These are phyloP conservation scores for Epirrita christyi DNA, from an alignment of 2,888 invertebrate species.

Conservation along the genomic window DNA sequence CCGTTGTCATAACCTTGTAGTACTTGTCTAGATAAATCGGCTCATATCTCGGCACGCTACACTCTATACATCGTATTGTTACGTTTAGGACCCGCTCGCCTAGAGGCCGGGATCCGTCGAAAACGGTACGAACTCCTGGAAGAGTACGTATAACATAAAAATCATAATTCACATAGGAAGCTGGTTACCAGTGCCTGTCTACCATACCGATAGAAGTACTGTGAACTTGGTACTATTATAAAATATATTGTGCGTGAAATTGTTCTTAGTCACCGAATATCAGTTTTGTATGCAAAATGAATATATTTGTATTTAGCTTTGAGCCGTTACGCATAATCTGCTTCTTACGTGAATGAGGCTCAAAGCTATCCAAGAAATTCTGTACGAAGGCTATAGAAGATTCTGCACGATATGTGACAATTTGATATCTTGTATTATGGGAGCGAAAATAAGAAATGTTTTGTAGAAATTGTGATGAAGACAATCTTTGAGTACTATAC, in stretches of 20 bases:
- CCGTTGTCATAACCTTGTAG: conserved; percentile 86
- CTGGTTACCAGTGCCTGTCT: background rate
- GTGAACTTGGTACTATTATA: no score
- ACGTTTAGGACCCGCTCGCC: conserved; percentile 84
- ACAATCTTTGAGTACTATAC: background rate
- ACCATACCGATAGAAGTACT: no score
- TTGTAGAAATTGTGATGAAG: background rate
- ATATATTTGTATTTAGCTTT: no score
- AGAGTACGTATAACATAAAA: conserved; percentile 23
- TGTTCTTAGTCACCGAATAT: no score
- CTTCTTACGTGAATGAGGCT: background rate
- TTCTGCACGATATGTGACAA: background rate
- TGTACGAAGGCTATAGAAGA: background rate
- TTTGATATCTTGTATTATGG: conserved; percentile 6
- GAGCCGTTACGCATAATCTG: background rate
- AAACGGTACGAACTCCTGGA: conserved; percentile 83
- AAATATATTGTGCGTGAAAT: no score
- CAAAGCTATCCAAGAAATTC: background rate
- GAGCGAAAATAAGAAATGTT: conserved; percentile 1
- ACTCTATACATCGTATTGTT: conserved; percentile 85
- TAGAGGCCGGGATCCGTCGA: conserved; percentile 83
- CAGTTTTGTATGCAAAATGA: no score
- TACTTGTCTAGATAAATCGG: conserved; percentile 78
- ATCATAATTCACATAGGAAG: background rate
- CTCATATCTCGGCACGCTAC: conserved; percentile 86